Base-by-base conservation (phyloP, 2,888 invertebrate genomes). In the Drosophila prolongata region DNA sequence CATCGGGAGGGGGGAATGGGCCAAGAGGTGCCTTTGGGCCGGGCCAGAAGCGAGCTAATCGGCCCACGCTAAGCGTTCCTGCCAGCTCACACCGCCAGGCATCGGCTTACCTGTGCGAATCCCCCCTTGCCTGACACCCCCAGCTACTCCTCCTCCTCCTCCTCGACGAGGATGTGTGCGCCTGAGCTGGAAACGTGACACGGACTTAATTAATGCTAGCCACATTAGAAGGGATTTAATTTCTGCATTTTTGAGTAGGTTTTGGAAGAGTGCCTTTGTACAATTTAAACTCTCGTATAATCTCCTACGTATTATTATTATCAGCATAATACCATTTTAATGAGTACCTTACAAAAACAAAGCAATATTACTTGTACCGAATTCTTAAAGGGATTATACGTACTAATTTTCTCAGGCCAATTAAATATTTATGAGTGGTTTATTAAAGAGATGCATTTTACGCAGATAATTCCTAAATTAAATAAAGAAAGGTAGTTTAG, bases 51-150 rank as follows among this genome's bases (percentile, higher is more conserved):
- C 60, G 60, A 58, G 86, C 88, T 85, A 86, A 87, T 89, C 89
- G 86, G 87, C 81, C 86, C 79, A 81, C 80, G 79, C 73, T 85
- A 56, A 88, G 87, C 83, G 88, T 75, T 78, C 80, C 59, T 13
- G 55, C 43, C 55, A 77, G 82, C 79, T 80, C 79, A 78, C 62
- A 64, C 87, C 81, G 76, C 85, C 77, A 80, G 89, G 80, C 89
- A 87, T 84, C 79, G 76, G 82, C 85, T 86, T 86, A 86, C 89
- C 70, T 84, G 75, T 61, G 58, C 52, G 44, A 43, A 50, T 44
- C 49, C 24, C 24, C 38, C 52, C 54, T 40, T 35, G 55, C 55
- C 60, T 24, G 35, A 3, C 49, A 19, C 58, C 19, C 58, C 19
- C 35, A 27, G 46, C 6, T 35, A 14, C 30, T 13, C 27, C 38